Evolutionary conservation across 2,113 vertebrate species (phyloP).

Genomic region (Tiliqua scincoides): DNA sequence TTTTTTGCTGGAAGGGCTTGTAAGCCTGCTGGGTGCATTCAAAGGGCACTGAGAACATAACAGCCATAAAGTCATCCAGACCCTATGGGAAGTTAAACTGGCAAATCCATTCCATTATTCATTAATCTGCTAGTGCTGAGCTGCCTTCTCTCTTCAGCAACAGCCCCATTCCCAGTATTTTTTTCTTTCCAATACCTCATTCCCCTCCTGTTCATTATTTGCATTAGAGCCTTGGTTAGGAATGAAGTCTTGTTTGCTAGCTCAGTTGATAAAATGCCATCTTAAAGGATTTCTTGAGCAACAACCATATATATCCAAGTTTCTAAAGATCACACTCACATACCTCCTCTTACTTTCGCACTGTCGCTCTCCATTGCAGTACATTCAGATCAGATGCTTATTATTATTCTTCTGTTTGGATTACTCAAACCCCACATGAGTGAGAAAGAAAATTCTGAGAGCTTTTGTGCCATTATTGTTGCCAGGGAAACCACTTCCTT

Average conservation of each 20-base stretch:
- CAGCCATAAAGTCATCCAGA: not conserved
- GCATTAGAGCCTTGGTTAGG: not conserved
- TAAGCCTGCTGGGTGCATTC: not conserved
- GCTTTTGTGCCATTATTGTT: slow-evolving; percentile 73
- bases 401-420: slow-evolving; percentile 69
- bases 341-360: slow-evolving; percentile 40
- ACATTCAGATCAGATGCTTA: slow-evolving; percentile 60
- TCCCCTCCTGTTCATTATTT: not conserved
- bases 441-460: slow-evolving; percentile 63
- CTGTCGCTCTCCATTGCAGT: slow-evolving; percentile 36
- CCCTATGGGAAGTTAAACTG: not conserved
- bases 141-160: slow-evolving; percentile 30
- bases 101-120: slow-evolving; percentile 51
- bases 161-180: not conserved
- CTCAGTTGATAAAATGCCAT: not conserved
- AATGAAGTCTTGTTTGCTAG: not conserved
- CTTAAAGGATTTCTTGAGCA: not conserved
- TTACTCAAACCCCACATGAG: slow-evolving; percentile 59
- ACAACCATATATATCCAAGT: not conserved
- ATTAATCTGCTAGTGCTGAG: slow-evolving; percentile 51
- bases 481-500: slow-evolving; percentile 74
- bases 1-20: not conserved
- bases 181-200: not conserved
- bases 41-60: not conserved
- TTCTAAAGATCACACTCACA: not conserved